phyloP scores from a whole-genome alignment of 2,888 invertebrate species.

The Amiota mariae region DNA sequence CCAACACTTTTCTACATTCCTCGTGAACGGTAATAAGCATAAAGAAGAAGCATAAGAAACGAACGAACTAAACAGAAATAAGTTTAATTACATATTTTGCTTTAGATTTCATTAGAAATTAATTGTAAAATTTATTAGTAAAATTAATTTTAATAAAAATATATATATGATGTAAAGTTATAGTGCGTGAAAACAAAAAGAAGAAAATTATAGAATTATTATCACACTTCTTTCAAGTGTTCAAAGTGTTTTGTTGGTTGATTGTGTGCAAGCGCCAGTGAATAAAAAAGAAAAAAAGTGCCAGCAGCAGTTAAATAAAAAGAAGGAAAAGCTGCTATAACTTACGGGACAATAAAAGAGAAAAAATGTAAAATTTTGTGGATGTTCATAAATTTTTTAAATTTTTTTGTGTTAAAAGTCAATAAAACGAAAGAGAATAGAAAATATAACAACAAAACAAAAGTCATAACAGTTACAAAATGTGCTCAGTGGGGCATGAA shows the following conservation, averaged over 20 bases:
- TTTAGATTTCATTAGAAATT: too few relatives aligned
- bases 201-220: too few relatives aligned
- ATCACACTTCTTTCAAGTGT: too few relatives aligned
- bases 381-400: constrained; percentile 8
- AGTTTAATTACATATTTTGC: too few relatives aligned
- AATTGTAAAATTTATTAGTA: too few relatives aligned
- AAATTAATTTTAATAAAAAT: too few relatives aligned
- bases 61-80: too few relatives aligned
- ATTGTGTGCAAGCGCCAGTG: not conserved
- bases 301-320: not conserved
- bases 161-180: too few relatives aligned
- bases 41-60: too few relatives aligned
- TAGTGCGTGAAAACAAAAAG: too few relatives aligned
- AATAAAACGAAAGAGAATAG: constrained; percentile 48
- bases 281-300: constrained; percentile 16
- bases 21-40: too few relatives aligned
- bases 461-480: constrained; percentile 53
- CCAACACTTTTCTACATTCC: too few relatives aligned
- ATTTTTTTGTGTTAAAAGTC: constrained; percentile 54
- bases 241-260: not conserved
- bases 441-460: constrained; percentile 20
- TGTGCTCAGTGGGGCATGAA: constrained; percentile 63
- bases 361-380: constrained; percentile 30
- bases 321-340: not conserved
- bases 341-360: not conserved